These are phyloP conservation scores for Falcunculus frontatus DNA, from an alignment of 2,113 vertebrate genomes.

Conservation along the genomic window DNA sequence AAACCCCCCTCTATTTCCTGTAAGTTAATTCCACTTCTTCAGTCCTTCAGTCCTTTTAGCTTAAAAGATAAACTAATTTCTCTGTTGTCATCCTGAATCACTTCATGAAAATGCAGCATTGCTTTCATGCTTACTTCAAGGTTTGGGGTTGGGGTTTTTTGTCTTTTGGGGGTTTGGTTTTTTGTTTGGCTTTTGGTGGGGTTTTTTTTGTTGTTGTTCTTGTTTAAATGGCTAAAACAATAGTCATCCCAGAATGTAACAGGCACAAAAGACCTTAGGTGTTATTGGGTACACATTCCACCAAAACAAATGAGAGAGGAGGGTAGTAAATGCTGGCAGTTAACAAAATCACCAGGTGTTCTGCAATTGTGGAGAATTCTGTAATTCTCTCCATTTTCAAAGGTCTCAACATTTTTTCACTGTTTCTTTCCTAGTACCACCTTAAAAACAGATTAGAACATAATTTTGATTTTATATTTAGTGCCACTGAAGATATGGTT, in stretches of 20 bases:
- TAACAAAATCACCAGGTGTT: neutral
- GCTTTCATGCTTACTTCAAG: neutral
- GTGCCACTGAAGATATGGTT: neutral
- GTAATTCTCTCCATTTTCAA: neutral
- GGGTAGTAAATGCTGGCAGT: neutral
- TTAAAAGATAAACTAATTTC: neutral
- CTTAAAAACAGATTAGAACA: neutral
- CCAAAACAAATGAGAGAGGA: neutral
- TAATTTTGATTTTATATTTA: neutral
- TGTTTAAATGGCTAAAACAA: neutral
- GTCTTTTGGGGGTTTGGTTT: neutral
- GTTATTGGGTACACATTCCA: neutral
- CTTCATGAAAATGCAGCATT: neutral
- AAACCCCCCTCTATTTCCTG: neutral
- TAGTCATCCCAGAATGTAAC: neutral
- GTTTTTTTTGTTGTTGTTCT: neutral
- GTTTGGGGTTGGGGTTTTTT: neutral
- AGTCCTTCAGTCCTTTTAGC: neutral
- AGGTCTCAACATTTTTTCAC: neutral
- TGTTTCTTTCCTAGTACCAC: neutral
- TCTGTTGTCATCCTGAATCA: neutral
- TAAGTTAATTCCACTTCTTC: neutral
- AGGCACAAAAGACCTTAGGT: neutral
- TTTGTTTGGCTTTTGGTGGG: neutral
- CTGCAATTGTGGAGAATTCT: neutral